Evolutionary conservation across 2,797 vertebrate species (phyloP), one percentile per base, ranked within the genome.

Genomic region (Zalophus californianus): DNA sequence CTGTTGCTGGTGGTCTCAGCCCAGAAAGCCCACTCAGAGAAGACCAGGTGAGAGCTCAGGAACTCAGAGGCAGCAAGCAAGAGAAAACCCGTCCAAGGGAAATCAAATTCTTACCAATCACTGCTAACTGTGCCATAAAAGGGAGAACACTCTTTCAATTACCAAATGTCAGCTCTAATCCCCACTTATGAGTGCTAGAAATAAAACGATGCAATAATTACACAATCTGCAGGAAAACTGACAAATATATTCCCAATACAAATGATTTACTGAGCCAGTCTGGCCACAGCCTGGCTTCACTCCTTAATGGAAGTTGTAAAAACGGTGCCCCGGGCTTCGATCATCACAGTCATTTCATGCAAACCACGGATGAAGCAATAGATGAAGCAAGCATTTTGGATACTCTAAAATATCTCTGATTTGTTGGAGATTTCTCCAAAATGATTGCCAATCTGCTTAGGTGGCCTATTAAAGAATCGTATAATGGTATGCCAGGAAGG

Each of bases 151-250:
- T 96, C 98, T 98, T 98, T 98, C 97, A 97, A 98, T 98, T 98
- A 98, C 91, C 97, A 98, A 98, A 98, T 95, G 95, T 98, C 98
- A 98, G 96, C 94, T 97, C 96, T 98, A 98, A 98, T 98, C 98
- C 97, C 93, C 97, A 93, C 94, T 98, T 98, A 98, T 11, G 86
- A 98, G 94, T 72, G 13, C 52, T 97, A 72, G 97, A 98, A 98
- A 98, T 98, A 98, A 98, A 98, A 98, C 14, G 92, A 97, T 96
- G 93, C 94, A 97, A 98, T 98, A 98, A 98, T 98, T 97, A 98
- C 83, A 98, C 97, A 98, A 98, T 98, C 98, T 98, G 94, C 96
- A 98, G 97, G 97, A 98, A 98, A 98, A 95, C 89, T 98, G 98
- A 98, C 98, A 98, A 98, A 98, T 98, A 98, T 94, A 98, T 97